Base-by-base conservation (phyloP, 2,113 vertebrate species). In the Sander vitreus region DNA sequence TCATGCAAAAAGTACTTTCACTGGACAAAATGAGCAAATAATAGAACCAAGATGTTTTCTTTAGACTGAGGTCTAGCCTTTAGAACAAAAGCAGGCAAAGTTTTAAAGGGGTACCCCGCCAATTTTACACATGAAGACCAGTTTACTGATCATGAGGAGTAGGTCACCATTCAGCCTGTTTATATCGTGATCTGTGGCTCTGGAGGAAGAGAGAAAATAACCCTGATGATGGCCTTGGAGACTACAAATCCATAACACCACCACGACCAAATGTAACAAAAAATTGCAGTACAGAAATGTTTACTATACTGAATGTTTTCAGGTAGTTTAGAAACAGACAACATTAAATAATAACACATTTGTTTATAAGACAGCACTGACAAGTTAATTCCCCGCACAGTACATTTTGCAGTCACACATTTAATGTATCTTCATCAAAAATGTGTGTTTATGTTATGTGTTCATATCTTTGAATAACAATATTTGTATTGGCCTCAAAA, bases 1-100 rank as follows among this genome's bases (percentile, higher is more conserved):
- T 75, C 54, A 60, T 36, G 51, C 6, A 59, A 71, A 66, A 48
- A 25, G 15, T 45, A 25, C 36, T 85, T 88, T 80, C 62, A 47
- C 67, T 78, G 27, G 30, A 18, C 43, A n/a, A 51, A 71, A 21
- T 16, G 6, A 73, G 21, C 15, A 75, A 79, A 73, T 60, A 64
- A 47, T 25, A 59, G 14, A 73, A 25, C 15, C 6, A n/a, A 7
- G 6, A 27, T 54, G 7, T 39, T 59, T 48, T 58, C 25, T 50
- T 71, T 27, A 75, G 9, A 39, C 18, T 15, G 14, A n/a, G n/a
- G 10, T 67, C 8, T 5, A 51, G 6, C 25, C 7, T 30, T 12
- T 54, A 16, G n/a, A 33, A 33, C 6, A n/a, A 48, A 30, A 13
- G 3, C 10, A 45, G 50, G 5, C 3, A n/a, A 2, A 36, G 33